Conservation (phyloP, 2,797 vertebrate species). For the Pseudomugil gertrudae region DNA sequence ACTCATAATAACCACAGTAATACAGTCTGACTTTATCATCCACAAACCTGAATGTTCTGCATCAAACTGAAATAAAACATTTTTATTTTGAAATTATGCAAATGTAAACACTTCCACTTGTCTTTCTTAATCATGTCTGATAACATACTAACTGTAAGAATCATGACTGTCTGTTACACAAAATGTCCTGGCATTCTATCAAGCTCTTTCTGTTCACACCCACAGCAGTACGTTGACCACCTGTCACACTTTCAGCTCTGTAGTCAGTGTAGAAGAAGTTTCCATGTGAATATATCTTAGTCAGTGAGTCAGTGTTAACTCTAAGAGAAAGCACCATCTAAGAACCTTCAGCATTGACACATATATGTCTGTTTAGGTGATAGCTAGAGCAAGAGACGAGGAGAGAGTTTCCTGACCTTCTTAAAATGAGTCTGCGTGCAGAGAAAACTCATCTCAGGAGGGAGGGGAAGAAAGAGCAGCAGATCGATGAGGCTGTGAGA, state of each 20-base stretch:
- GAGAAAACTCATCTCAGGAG: slow-evolving; percentile 36
- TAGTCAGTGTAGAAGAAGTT: slow-evolving; percentile 6
- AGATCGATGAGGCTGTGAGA: slow-evolving; percentile 50
- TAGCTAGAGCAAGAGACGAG: slow-evolving; percentile 11
- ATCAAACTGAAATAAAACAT: too few species aligned
- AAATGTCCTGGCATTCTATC: background rate
- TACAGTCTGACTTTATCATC: too few species aligned
- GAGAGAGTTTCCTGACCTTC: slow-evolving; percentile 28
- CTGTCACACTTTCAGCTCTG: background rate
- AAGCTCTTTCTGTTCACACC: background rate
- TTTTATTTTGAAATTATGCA: background rate
- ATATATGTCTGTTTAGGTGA: slow-evolving; percentile 7
- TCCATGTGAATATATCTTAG: slow-evolving; percentile 16
- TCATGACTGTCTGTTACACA: background rate
- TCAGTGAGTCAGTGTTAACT: slow-evolving; percentile 7
- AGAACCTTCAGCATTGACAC: slow-evolving; percentile 17
- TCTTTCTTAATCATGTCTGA: background rate
- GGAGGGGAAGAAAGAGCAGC: slow-evolving; percentile 35
- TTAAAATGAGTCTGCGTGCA: slow-evolving; percentile 28
- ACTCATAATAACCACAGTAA: too few species aligned
- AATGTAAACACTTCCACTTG: background rate
- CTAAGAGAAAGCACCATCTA: slow-evolving; percentile 7
- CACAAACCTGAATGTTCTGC: too few species aligned
- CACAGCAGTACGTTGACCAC: background rate
- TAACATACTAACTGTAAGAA: background rate